Conservation (phyloP, 64 coral and sea anemone genomes). For the Montipora sp. region DNA sequence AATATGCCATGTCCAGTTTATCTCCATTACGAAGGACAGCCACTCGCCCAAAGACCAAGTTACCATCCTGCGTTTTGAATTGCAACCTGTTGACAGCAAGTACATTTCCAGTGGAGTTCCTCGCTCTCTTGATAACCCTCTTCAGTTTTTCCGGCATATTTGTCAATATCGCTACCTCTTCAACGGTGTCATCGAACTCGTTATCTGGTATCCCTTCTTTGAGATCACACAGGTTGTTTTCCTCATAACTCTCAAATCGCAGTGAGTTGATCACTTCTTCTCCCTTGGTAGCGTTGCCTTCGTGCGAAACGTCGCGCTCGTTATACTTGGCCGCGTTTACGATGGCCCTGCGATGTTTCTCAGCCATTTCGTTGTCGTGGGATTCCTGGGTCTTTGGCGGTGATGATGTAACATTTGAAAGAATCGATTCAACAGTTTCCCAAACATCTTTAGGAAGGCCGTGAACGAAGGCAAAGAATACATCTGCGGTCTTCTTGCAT, state of each 20-base stretch:
- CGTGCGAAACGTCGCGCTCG: too few species aligned
- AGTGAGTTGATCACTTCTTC: conserved; percentile 5
- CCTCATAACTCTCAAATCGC: conserved; percentile 32
- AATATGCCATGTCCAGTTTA: conserved; percentile 36
- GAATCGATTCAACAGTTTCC: not conserved
- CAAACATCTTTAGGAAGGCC: not conserved
- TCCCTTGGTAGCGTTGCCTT: not conserved
- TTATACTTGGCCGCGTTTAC: not conserved
- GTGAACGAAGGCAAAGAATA: not conserved
- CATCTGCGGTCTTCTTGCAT: not conserved
- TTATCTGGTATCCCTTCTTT: not conserved
- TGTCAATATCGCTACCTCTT: conserved; percentile 18
- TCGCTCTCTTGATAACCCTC: conserved; percentile 14
- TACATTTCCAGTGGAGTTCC: conserved; percentile 7
- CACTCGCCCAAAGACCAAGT: conserved; percentile 50
- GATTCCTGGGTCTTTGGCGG: not conserved
- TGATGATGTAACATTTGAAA: not conserved
- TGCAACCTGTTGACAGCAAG: conserved; percentile 11
- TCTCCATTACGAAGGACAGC: conserved; percentile 36
- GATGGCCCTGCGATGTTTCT: not conserved
- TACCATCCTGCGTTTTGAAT: conserved; percentile 18
- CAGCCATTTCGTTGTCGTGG: not conserved
- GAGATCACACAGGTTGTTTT: conserved; percentile 52
- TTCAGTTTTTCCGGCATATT: conserved; percentile 43
- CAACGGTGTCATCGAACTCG: conserved; percentile 16